Evolutionary conservation across 2,888 invertebrate genomes (phyloP).

Genomic region (Apamea epomidion): DNA sequence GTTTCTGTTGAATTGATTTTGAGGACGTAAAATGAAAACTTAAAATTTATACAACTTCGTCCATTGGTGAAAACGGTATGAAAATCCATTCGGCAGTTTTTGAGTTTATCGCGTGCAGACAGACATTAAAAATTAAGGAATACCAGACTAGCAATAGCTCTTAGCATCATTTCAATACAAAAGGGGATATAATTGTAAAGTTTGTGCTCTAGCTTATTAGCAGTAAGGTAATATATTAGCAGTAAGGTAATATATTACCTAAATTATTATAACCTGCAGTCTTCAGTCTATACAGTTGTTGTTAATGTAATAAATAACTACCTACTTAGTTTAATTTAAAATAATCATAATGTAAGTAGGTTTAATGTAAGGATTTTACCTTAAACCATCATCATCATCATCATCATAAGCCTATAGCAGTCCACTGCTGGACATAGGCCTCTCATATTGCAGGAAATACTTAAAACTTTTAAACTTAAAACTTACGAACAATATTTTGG

Average conservation of each 20-base stretch:
- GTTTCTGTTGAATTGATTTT: neutral
- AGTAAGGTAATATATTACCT: neutral
- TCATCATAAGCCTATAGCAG: too few relatives aligned
- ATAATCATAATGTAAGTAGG: neutral
- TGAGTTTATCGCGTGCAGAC: too few relatives aligned
- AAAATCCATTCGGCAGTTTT: too few relatives aligned
- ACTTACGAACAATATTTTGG: too few relatives aligned
- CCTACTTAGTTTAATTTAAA: neutral
- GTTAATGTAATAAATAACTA: neutral
- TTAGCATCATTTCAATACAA: neutral
- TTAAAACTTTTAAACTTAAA: too few relatives aligned
- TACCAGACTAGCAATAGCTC: neutral
- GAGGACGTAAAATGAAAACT: neutral
- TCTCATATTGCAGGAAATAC: too few relatives aligned
- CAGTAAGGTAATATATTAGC: neutral
- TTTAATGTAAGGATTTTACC: neutral
- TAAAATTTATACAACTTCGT: too few relatives aligned
- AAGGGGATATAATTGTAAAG: neutral
- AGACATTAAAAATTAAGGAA: neutral
- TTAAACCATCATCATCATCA: too few relatives aligned
- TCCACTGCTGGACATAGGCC: too few relatives aligned
- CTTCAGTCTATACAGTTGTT: neutral
- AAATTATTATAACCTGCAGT: neutral
- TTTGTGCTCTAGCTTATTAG: neutral
- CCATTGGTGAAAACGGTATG: too few relatives aligned